Evolutionary conservation across 2,113 vertebrate genomes (phyloP).

Genomic region (Scalopus aquaticus): DNA sequence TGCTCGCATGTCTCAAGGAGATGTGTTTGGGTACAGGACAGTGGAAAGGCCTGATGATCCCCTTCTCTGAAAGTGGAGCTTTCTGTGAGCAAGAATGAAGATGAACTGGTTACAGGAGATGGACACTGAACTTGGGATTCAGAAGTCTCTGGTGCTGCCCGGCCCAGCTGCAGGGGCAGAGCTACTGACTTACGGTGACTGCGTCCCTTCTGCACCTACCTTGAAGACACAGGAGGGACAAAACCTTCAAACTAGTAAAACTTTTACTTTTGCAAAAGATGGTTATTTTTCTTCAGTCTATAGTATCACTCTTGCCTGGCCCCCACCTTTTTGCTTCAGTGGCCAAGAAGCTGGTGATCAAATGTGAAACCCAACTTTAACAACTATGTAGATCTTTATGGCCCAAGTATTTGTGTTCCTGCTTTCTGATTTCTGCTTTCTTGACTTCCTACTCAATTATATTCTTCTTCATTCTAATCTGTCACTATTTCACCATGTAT

Average conservation of each 20-base stretch:
- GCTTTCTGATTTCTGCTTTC: neutral
- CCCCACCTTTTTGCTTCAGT: neutral
- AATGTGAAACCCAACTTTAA: conserved; percentile 16
- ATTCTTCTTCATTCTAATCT: neutral
- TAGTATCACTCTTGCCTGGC: neutral
- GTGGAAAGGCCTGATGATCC: neutral
- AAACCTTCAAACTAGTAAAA: neutral
- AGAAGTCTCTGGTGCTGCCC: neutral
- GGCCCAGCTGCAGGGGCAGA: neutral
- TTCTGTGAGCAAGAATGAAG: neutral
- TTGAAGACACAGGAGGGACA: neutral
- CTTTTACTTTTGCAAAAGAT: conserved; percentile 4
- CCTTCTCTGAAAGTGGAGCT: neutral
- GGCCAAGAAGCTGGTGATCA: neutral
- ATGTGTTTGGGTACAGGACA: neutral
- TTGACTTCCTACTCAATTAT: neutral
- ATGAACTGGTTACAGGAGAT: neutral
- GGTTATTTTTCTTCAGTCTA: neutral
- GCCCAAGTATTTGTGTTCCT: neutral
- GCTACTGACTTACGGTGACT: neutral
- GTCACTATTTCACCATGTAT: neutral
- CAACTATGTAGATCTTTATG: neutral
- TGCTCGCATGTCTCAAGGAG: neutral
- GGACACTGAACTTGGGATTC: neutral
- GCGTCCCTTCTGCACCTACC: neutral